Percentiles rank a stretch among this genome's conserved stretches.
These are phyloP conservation scores for Boleophthalmus pectinirostris DNA, from an alignment of 2,113 vertebrate genomes.

Conservation along the genomic window DNA sequence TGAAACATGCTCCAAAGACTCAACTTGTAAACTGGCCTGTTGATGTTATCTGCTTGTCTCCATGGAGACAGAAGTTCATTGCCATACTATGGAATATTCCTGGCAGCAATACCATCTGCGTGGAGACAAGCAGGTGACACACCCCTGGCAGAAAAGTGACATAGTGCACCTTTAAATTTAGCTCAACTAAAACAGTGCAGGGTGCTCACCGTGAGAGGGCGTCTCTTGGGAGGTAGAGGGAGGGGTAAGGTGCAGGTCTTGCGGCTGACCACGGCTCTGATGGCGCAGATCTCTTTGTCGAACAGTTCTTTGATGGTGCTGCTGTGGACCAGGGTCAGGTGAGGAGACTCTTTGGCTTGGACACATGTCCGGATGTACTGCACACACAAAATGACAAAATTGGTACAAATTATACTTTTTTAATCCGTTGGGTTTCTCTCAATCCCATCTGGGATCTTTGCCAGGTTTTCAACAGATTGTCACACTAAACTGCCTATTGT, in stretches of 20 bases:
- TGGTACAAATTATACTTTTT: background rate
- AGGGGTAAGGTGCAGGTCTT: conserved; percentile 86
- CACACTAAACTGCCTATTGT: no score
- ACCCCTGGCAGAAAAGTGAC: no score
- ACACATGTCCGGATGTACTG: conserved; percentile 91
- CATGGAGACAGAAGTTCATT: no score
- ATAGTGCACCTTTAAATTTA: no score
- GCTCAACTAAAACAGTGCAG: background rate
- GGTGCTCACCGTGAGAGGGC: conserved; percentile 83
- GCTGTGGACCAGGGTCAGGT: conserved; percentile 89
- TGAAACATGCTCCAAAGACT: no score
- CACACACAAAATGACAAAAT: conserved; percentile 3
- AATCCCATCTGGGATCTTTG: background rate
- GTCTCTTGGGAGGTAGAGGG: conserved; percentile 93
- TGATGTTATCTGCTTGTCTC: no score
- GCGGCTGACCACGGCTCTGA: conserved; percentile 85
- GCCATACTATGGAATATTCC: no score
- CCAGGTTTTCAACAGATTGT: background rate
- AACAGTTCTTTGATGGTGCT: conserved; percentile 88
- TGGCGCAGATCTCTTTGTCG: conserved; percentile 88
- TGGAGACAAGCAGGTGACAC: no score
- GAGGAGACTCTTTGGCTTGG: conserved; percentile 85
- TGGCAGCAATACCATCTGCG: no score
- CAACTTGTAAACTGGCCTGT: no score
- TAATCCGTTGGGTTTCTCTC: background rate